Evolutionary conservation across 2,888 invertebrate genomes (phyloP).

Genomic region (Agrochola lota): DNA sequence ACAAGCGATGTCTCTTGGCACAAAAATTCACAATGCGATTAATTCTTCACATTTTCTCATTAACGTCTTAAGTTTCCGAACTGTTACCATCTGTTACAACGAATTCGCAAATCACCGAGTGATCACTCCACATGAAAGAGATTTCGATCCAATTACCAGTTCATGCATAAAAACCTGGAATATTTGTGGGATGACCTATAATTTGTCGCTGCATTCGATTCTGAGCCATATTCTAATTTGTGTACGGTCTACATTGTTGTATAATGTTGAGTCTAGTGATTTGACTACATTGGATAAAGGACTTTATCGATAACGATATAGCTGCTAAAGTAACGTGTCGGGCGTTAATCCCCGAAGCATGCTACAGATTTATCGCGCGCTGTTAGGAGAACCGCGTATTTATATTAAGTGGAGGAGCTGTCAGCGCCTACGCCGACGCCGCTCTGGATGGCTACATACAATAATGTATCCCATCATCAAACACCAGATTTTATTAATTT

Average conservation of each 20-base stretch:
- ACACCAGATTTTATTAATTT: slow-evolving; percentile 38
- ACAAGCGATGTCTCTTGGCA: slow-evolving; percentile 66
- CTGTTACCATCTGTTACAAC: slow-evolving; percentile 63
- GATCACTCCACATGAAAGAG: slow-evolving; percentile 69
- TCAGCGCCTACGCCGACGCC: slow-evolving; percentile 88
- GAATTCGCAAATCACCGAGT: slow-evolving; percentile 65
- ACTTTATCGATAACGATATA: slow-evolving; percentile 80
- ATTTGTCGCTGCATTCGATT: slow-evolving; percentile 63
- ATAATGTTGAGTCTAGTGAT: slow-evolving; percentile 71
- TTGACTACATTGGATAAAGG: slow-evolving; percentile 75
- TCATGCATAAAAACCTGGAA: slow-evolving; percentile 74
- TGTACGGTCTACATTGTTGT: slow-evolving; percentile 62
- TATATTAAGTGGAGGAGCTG: slow-evolving; percentile 90
- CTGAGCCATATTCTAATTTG: slow-evolving; percentile 70
- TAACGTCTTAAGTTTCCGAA: slow-evolving; percentile 62
- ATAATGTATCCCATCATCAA: slow-evolving; percentile 70
- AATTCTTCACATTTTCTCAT: slow-evolving; percentile 63
- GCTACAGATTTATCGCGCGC: slow-evolving; percentile 86
- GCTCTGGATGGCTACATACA: slow-evolving; percentile 86
- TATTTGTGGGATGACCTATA: slow-evolving; percentile 74
- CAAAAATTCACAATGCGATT: slow-evolving; percentile 57
- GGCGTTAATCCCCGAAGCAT: slow-evolving; percentile 76
- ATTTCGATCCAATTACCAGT: slow-evolving; percentile 70
- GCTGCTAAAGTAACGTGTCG: slow-evolving; percentile 82
- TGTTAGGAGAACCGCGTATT: slow-evolving; percentile 87